Base-by-base conservation (phyloP, 2,113 vertebrate genomes). In the Gadus macrocephalus region DNA sequence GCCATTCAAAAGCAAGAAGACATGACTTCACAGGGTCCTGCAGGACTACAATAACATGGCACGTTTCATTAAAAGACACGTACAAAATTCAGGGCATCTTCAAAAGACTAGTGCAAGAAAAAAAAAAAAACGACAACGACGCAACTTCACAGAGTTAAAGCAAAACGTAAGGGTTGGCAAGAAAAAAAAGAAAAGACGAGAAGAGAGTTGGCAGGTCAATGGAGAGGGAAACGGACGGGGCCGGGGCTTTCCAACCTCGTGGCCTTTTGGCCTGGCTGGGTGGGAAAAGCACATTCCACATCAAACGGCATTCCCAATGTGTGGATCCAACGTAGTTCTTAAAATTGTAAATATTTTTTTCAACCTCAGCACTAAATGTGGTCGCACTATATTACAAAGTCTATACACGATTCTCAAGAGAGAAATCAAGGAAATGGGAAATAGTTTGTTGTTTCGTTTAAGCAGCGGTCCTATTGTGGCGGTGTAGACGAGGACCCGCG, bases 371-470 rank as follows among this genome's bases (percentile, higher is more conserved):
- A 77, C 31, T 42, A 77, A 77, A 64, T 68, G 62, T 58, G 42
- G 64, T 71, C 56, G 28, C 28, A 67, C 53, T 78, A 80, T 77
- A 64, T 84, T 77, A 81, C 82, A 81, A 76, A 78, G 64, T 76
- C 77, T 83, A 68, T 77, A 85, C 80, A 85, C 72, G 60, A 55
- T 75, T 19, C 5, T 75, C 31, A 38, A 2, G 22, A 28, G 31
- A 62, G 15, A 15, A 49, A 69, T 20, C 42, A 17, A 53, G 35
- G n/a, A 19, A 59, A 61, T 74, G 19, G 25, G 64, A 53, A 62
- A 72, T 31, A 67, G 53, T 4, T 78, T 72, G 58, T 72, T 66
- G n/a, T 69, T 77, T 49, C 42, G 12, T 49, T 49, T 62, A n/a
- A 49, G 42, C 8, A 49, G 59, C 59, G 60, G 42, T 79, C 62